Evolutionary conservation across 2,888 invertebrate species (phyloP), one percentile per base, ranked within the genome.

Genomic region (Dicyrtoma fusca): DNA sequence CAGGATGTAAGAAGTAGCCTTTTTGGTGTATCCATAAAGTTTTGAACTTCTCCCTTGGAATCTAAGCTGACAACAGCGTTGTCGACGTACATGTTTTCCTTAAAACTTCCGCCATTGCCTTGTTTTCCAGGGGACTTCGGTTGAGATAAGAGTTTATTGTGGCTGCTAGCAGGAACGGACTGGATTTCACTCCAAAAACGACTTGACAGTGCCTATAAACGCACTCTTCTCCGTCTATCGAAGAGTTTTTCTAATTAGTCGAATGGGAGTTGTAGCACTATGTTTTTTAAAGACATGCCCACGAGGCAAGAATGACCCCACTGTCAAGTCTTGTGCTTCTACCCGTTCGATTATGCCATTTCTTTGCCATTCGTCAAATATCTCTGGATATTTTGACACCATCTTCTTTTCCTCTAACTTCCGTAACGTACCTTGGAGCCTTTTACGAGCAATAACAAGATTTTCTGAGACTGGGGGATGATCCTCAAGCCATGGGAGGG

Each of bases 171-270:
- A 63, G 63, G 45, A 73, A 73, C 13, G 73, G 73, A 19, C 70
- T 70, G 47, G 65, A 65, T 42, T 45, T 70, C 4, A 70, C 66
- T 1, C 73, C 73, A 44, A 74, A 74, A 10, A 74, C 73, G 1
- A 66, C 73, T 8, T 70, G 23, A n/a, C 19, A 21, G 45, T 74
- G 71, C 14, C 61, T 45, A 17, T 21, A 59, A 10, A 59, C 42
- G n/a, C 57, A 55, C 17, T 34, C 13, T 21, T 14, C 13, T 42
- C 44, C 34, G 34, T 51, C 71, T 25, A 11, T 61, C 59, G 19
- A 53, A 81, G n/a, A n/a, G n/a, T n/a, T n/a, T n/a, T n/a, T n/a
- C n/a, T n/a, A 0, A 81, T 78, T 1, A 80, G 79, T 25, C 79
- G 57, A 3, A 80, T 64, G 23, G 71, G 69, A 14, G 80, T 81